Base-by-base conservation (phyloP, 2,888 invertebrate genomes). In the Bimastos eiseni region DNA sequence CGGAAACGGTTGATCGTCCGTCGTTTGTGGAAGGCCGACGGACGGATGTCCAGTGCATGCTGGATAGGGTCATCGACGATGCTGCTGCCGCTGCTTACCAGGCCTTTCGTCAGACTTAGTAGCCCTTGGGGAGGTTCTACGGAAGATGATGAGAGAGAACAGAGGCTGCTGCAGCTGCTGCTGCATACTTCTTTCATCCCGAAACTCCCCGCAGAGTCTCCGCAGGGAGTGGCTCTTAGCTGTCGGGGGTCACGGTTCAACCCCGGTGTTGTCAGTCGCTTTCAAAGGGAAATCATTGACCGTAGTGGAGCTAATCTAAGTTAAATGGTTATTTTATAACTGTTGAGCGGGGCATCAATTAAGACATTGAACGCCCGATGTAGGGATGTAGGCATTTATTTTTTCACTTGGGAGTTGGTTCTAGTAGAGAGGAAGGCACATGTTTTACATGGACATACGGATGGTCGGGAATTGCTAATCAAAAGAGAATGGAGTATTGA, bases 91-190 rank as follows among this genome's bases (percentile, higher is more conserved):
- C n/a, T n/a, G n/a, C n/a, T n/a, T n/a, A n/a, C 30, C 70, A 17
- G 70, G 70, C 70, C 30, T n/a, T n/a, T 70, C 70, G 70, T 70
- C 70, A n/a, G 70, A n/a, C 70, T 30, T 70, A n/a, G 30, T n/a
- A 30, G 30, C 13, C 70, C 70, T 70, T n/a, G 30, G 70, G 70
- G 70, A 70, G 30, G 11, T 70, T 30, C 70, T 70, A n/a, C 70
- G 70, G 70, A 70, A 70, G 70, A 70, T 70, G 70, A n/a, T n/a
- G n/a, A 70, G n/a, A 70, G 70, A n/a, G 70, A 70, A 70, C 70
- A 70, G 70, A 70, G 70, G 70, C 70, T 70, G 70, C 70, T 70
- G 70, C 30, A n/a, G 70, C 2, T 70, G 70, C 70, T n/a, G 70
- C 4, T 5, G 30, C 70, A 70, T 70, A 30, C n/a, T 70, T 11